Percentiles rank a stretch among this genome's conserved stretches.
Evolutionary conservation across 2,113 vertebrate species (phyloP).

Genomic region (Spea bombifrons): DNA sequence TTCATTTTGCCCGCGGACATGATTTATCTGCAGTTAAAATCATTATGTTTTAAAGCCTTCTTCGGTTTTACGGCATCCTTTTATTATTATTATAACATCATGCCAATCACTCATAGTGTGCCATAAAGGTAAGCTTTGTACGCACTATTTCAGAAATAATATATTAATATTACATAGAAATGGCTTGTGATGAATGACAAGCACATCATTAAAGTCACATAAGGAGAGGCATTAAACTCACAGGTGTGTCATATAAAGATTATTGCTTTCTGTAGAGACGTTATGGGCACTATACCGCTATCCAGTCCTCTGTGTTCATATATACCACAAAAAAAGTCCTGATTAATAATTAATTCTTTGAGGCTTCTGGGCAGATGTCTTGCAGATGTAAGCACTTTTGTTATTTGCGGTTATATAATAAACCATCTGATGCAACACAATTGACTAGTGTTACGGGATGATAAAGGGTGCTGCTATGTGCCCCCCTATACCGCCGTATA

Average conservation of each 20-base stretch:
- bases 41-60: conserved; percentile 2
- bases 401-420: too few relatives aligned
- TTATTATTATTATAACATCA: conserved; percentile 23
- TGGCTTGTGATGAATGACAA: conserved; percentile 27
- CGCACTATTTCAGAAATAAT: neutral
- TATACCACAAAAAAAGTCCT: too few relatives aligned
- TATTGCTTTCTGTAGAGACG: conserved; percentile 5
- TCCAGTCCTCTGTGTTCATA: too few relatives aligned
- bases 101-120: conserved; percentile 21
- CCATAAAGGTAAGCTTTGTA: conserved; percentile 22
- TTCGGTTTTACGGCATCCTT: conserved; percentile 24
- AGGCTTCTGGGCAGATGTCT: neutral
- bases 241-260: conserved; percentile 27
- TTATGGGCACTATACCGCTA: too few relatives aligned
- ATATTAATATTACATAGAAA: conserved; percentile 33
- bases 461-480: too few relatives aligned
- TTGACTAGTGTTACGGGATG: too few relatives aligned
- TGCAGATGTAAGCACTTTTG: neutral
- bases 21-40: conserved; percentile 31
- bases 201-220: conserved; percentile 25
- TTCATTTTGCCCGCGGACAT: conserved; percentile 2
- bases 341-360: too few relatives aligned
- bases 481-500: too few relatives aligned
- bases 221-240: conserved; percentile 16
- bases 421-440: too few relatives aligned